Percentiles rank a stretch among this genome's conserved stretches.
Conservation (phyloP, 2,113 vertebrate genomes). For the Rhinopomastus cyanomelas region DNA sequence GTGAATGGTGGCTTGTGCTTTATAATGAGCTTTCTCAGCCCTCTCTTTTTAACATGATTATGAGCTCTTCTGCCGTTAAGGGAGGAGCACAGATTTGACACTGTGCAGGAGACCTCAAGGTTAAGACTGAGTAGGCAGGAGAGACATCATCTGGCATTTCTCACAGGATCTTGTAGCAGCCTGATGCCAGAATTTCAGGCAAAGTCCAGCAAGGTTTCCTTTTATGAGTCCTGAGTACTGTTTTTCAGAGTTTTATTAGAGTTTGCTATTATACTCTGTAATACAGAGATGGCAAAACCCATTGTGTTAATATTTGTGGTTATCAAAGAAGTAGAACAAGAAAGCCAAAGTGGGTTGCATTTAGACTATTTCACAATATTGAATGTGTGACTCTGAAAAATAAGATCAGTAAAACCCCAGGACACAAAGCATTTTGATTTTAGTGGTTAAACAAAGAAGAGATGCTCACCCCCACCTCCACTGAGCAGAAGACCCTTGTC, state of each 20-base stretch:
- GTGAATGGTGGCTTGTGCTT: background rate
- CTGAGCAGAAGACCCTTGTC: background rate
- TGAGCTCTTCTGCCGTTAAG: background rate
- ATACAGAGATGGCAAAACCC: background rate
- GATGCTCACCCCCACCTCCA: background rate
- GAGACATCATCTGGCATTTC: background rate
- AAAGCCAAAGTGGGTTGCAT: background rate
- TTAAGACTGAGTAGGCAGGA: background rate
- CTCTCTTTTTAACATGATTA: background rate
- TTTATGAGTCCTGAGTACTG: background rate
- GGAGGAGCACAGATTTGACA: background rate
- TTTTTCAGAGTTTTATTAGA: background rate
- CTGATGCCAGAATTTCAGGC: background rate
- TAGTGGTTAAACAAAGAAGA: background rate
- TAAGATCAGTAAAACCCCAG: background rate
- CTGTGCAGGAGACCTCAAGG: slow-evolving; percentile 9
- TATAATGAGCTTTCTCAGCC: background rate
- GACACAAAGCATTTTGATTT: background rate
- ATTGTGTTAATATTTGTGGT: background rate
- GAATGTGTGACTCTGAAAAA: background rate
- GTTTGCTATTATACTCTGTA: background rate
- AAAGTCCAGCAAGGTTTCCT: background rate
- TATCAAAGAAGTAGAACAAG: background rate
- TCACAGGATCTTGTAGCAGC: background rate
- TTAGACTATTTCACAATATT: background rate